Percentiles rank a stretch among this genome's conserved stretches.
phyloP scores from a whole-genome alignment of 2,888 invertebrate genomes.

The Agonopterix arenella region DNA sequence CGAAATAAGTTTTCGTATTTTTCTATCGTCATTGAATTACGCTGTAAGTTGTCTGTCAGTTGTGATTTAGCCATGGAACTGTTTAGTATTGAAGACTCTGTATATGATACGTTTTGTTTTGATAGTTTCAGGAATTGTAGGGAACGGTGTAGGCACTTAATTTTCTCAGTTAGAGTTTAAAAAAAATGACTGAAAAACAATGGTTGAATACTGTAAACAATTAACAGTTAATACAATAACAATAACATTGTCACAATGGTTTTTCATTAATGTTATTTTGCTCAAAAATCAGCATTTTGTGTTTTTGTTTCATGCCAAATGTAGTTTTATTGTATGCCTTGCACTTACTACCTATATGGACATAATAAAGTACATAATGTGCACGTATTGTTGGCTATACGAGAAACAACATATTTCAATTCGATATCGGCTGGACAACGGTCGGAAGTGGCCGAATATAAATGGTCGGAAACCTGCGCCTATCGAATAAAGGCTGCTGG shows the following conservation, averaged over 20 bases:
- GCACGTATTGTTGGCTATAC: conserved; percentile 6
- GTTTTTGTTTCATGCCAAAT: conserved; percentile 18
- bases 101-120: no score
- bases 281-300: background rate
- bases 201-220: no score
- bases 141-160: no score
- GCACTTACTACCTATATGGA: no score
- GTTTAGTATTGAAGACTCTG: no score
- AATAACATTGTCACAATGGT: background rate
- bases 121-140: no score
- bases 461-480: conserved; percentile 66
- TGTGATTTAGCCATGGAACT: no score
- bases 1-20: no score
- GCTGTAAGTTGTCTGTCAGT: no score
- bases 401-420: conserved; percentile 71
- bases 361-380: conserved; percentile 5
- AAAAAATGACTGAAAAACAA: no score
- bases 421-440: conserved; percentile 66
- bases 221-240: background rate
- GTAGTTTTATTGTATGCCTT: conserved; percentile 33
- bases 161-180: no score
- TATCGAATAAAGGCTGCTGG: conserved; percentile 56
- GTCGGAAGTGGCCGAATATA: conserved; percentile 71
- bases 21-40: no score
- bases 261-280: background rate